Conservation (phyloP, 2,113 vertebrate species). For the Myiagra hebetior region DNA sequence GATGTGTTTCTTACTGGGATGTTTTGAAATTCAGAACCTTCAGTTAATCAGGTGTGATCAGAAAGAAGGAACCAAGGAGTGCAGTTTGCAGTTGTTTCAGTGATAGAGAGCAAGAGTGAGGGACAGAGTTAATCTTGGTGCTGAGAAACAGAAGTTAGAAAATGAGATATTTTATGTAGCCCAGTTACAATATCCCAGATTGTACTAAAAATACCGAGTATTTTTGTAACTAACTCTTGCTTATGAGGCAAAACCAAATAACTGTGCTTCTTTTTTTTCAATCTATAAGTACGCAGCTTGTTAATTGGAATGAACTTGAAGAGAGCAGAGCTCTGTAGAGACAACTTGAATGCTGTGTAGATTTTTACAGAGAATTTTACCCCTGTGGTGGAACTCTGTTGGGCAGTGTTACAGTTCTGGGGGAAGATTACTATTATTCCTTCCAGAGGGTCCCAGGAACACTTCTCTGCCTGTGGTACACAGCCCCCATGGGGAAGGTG, state of each 20-base stretch:
- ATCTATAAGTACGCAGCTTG: background rate
- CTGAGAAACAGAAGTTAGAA: background rate
- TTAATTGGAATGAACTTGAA: background rate
- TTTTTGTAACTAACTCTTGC: slow-evolving; percentile 26
- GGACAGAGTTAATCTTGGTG: background rate
- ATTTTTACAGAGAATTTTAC: background rate
- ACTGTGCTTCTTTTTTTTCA: background rate
- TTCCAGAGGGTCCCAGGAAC: background rate
- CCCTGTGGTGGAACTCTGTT: background rate
- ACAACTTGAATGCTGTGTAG: background rate
- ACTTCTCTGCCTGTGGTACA: rapidly evolving
- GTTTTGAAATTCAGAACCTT: slow-evolving; percentile 20
- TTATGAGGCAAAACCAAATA: slow-evolving; percentile 37
- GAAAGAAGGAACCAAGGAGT: background rate
- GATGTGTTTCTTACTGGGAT: background rate
- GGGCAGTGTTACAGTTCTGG: background rate
- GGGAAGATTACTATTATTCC: background rate
- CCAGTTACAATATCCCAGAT: background rate
- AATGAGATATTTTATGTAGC: background rate
- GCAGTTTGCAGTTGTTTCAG: background rate
- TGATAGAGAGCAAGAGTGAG: background rate
- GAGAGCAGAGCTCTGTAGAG: background rate
- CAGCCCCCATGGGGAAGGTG: background rate
- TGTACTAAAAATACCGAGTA: slow-evolving; percentile 26
- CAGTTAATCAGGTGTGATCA: background rate